Percentiles rank a stretch among this genome's conserved stretches.
Conservation (phyloP, 2,113 vertebrate species). For the Oncorhynchus clarkii region DNA sequence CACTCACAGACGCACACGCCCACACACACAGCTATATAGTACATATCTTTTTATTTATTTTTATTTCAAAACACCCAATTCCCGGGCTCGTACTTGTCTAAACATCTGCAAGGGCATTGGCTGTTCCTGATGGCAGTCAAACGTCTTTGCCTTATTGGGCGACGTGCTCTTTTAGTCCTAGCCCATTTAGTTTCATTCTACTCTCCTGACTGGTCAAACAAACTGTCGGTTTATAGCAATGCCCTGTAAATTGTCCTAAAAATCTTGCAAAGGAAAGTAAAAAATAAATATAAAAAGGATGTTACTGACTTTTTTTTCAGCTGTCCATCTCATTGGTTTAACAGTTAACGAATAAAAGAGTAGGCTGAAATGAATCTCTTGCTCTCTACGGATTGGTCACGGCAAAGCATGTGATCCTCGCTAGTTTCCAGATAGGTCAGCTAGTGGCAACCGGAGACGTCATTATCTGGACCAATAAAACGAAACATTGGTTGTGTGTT, state of each 20-base stretch:
- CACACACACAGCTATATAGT: constrained; percentile 55
- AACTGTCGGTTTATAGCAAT: constrained; percentile 7
- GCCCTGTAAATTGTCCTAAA: constrained; percentile 28
- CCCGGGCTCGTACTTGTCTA: background rate
- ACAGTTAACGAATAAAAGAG: constrained; percentile 20
- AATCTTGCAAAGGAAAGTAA: constrained; percentile 20
- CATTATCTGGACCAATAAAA: constrained; percentile 13
- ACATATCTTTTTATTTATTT: constrained; percentile 32
- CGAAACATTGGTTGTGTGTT: too few relatives aligned
- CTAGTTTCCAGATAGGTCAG: constrained; percentile 11
- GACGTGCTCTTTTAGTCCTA: constrained; percentile 1
- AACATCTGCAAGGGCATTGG: constrained; percentile 11
- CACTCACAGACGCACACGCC: constrained; percentile 35
- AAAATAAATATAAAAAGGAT: constrained; percentile 32
- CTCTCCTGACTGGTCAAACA: constrained; percentile 19
- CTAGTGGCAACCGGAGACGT: constrained; percentile 22
- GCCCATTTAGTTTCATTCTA: background rate
- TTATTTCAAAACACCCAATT: constrained; percentile 4
- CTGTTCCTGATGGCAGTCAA: constrained; percentile 15
- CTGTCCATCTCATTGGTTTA: constrained; percentile 17
- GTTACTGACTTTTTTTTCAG: constrained; percentile 17
- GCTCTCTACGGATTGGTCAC: constrained; percentile 9
- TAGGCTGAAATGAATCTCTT: constrained; percentile 13
- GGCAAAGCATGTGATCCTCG: constrained; percentile 16
- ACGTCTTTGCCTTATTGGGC: constrained; percentile 7